phyloP scores from a whole-genome alignment of 2,888 invertebrate species.

The Serrognathus titanus region DNA sequence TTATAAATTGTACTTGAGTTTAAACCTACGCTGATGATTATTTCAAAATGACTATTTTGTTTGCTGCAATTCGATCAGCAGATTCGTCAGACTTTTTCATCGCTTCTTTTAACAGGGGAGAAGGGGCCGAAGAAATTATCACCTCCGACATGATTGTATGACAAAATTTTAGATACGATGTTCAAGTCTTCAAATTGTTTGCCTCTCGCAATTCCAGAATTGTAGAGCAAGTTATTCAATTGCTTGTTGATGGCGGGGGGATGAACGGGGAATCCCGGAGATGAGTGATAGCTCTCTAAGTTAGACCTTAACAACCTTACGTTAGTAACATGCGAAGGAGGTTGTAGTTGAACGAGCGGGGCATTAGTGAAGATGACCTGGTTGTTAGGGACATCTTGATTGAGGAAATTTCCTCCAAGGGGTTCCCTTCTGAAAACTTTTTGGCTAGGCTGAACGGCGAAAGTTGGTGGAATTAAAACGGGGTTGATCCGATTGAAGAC shows the following conservation, averaged over 20 bases:
- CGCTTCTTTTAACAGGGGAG: conserved; percentile 3
- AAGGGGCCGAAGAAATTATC: conserved; percentile 39
- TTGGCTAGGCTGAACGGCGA: conserved; percentile 15
- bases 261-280: conserved; percentile 28
- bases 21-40: no score
- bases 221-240: conserved; percentile 61
- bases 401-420: conserved; percentile 38
- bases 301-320: conserved; percentile 32
- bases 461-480: conserved; percentile 20
- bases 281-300: conserved; percentile 22
- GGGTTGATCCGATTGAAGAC: conserved; percentile 47
- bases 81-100: conserved; percentile 4
- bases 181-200: conserved; percentile 70
- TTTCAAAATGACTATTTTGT: no score
- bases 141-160: conserved; percentile 64
- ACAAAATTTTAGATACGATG: conserved; percentile 77
- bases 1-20: no score
- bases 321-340: conserved; percentile 19
- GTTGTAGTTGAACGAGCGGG: conserved; percentile 25
- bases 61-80: no score
- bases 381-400: conserved; percentile 18
- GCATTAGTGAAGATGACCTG: conserved; percentile 3
- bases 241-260: conserved; percentile 52
- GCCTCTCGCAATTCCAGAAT: conserved; percentile 60
- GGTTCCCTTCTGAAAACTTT: conserved; percentile 45